Evolutionary conservation across 2,113 vertebrate genomes (phyloP).

Genomic region (Pedetes capensis): DNA sequence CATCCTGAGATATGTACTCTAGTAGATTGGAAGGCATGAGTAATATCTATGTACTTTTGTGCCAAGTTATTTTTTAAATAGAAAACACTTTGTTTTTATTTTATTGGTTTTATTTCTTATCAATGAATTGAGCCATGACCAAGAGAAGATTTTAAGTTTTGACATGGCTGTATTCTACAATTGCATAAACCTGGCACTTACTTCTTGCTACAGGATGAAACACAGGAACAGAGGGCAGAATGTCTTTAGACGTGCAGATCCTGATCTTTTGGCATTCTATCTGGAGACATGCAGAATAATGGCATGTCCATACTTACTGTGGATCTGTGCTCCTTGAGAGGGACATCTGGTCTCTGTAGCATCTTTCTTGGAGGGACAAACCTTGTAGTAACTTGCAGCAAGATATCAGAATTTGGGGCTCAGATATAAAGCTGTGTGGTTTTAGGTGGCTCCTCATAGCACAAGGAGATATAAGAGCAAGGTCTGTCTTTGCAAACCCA

Average conservation of each 20-base stretch:
- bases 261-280: not conserved
- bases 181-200: not conserved
- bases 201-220: not conserved
- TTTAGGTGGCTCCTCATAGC: not conserved
- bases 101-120: not conserved
- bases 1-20: not conserved
- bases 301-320: too few relatives aligned
- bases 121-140: not conserved
- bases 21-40: rapidly evolving
- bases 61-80: too few relatives aligned
- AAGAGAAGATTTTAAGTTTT: not conserved
- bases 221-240: not conserved
- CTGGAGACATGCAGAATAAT: too few relatives aligned
- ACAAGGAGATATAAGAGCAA: not conserved
- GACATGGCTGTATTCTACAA: not conserved
- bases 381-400: not conserved
- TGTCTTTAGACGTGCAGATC: rapidly evolving
- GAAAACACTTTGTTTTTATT: too few relatives aligned
- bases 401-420: not conserved
- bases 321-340: too few relatives aligned
- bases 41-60: not conserved
- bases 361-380: not conserved
- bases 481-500: not conserved
- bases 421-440: not conserved
- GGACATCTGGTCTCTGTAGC: not conserved